phyloP scores from a whole-genome alignment of 2,888 invertebrate species.

The Muschampia plurimacula region DNA sequence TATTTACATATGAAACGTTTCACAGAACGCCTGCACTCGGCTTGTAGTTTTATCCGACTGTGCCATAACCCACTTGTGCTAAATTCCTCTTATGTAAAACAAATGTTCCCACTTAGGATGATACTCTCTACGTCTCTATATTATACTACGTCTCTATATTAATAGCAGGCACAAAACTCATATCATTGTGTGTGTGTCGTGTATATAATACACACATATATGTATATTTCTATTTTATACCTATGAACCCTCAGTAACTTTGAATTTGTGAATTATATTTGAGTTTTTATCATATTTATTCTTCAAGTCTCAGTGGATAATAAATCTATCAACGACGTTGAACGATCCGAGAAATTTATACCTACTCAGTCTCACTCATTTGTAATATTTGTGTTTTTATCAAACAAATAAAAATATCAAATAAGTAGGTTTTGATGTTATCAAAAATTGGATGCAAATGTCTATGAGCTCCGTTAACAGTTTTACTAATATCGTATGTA shows the following conservation, averaged over 20 bases:
- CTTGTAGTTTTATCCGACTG: slow-evolving; percentile 67
- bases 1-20: slow-evolving; percentile 83
- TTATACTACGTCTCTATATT: slow-evolving; percentile 6
- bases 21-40: slow-evolving; percentile 73
- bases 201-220: neutral
- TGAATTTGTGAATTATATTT: no score
- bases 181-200: neutral
- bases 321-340: no score
- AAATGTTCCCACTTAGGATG: slow-evolving; percentile 57
- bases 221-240: neutral
- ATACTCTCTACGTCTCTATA: slow-evolving; percentile 6
- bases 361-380: no score
- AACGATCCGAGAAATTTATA: no score
- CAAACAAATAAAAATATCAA: no score
- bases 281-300: neutral
- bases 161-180: slow-evolving; percentile 8
- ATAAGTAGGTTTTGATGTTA: no score
- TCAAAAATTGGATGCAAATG: no score
- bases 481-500: no score
- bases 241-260: no score
- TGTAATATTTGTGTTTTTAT: no score
- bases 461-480: no score
- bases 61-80: slow-evolving; percentile 57
- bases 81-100: slow-evolving; percentile 62
- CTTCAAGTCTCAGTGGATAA: neutral